Evolutionary conservation across 2,797 vertebrate species (phyloP), one percentile per base, ranked within the genome.

Genomic region (Gallinago stenura): DNA sequence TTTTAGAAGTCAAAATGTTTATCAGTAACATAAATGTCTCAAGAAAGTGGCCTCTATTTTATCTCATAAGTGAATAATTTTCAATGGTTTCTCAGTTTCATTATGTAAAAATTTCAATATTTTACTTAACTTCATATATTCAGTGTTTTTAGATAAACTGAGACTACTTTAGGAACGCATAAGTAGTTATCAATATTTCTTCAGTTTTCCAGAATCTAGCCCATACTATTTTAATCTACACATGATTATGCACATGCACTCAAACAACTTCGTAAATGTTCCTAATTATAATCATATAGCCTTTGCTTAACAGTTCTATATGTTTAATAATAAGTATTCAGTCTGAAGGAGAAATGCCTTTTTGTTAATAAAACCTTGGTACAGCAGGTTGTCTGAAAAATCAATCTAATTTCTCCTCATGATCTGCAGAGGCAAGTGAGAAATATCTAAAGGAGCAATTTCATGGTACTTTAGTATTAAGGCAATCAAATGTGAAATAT

Each of bases 401-500:
- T 89, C 62, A 60, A 11, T 84, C 72, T 83, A 54, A 93, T 92
- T 91, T 91, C 69, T 91, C 48, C 53, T 89, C 39, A 69, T 66
- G 69, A 82, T 90, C 24, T 82, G 39, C 35, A 72, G 46, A 88
- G 53, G 31, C 31, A 85, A 93, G 45, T 50, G 54, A 83, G 39
- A 90, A 95, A 84, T 90, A 70, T 57, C 33, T 78, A 53, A 75
- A 54, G 28, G 69, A 94, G 30, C 9, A 88, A 90, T 94, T 92
- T 89, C 46, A 48, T 58, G 53, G 45, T 94, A 31, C 62, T 93
- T 91, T 83, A 69, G 15, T 83, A 41, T 61, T 87, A 80, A 78
- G 39, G 50, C 79, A 82, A 72, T 94, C 69, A 87, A 62, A 71
- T 84, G 37, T 65, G 62, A 83, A 94, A 84, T 95, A 95, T 80